phyloP scores from a whole-genome alignment of 2,888 invertebrate species.

The Panorpa germanica region DNA sequence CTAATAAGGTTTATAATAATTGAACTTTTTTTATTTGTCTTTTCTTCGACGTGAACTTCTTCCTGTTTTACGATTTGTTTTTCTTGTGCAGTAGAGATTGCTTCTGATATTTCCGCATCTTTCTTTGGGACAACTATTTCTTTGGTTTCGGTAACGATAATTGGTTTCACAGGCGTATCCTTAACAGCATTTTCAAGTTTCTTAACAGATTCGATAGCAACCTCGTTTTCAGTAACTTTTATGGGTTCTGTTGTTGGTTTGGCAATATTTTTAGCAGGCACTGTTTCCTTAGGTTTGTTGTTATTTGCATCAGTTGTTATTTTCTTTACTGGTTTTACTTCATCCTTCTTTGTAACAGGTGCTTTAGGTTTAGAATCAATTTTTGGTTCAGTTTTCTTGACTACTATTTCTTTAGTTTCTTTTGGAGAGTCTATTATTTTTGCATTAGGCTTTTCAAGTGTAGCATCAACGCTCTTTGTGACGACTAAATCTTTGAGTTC shows the following conservation, averaged over 20 bases:
- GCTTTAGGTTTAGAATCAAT: conserved; percentile 3
- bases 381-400: conserved; percentile 12
- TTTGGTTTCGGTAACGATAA: neutral
- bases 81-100: conserved; percentile 17
- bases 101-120: conserved; percentile 10
- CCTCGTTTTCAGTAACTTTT: conserved; percentile 8
- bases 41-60: conserved; percentile 18
- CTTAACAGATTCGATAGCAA: conserved; percentile 7
- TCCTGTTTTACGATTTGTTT: conserved; percentile 18
- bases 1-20: neutral
- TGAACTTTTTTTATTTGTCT: conserved; percentile 10
- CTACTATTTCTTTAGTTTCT: conserved; percentile 15
- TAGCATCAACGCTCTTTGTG: conserved; percentile 14
- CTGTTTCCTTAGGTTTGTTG: neutral
- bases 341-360: conserved; percentile 2
- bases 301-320: conserved; percentile 5
- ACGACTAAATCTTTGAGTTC: neutral
- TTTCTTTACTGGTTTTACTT: neutral
- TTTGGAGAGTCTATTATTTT: conserved; percentile 11
- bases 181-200: conserved; percentile 7
- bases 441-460: conserved; percentile 13
- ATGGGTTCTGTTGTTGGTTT: neutral
- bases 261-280: neutral
- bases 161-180: conserved; percentile 3
- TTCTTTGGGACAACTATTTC: conserved; percentile 4